Base-by-base conservation (phyloP, 1,140 invertebrate species). In the Daktulosphaira vitifoliae region DNA sequence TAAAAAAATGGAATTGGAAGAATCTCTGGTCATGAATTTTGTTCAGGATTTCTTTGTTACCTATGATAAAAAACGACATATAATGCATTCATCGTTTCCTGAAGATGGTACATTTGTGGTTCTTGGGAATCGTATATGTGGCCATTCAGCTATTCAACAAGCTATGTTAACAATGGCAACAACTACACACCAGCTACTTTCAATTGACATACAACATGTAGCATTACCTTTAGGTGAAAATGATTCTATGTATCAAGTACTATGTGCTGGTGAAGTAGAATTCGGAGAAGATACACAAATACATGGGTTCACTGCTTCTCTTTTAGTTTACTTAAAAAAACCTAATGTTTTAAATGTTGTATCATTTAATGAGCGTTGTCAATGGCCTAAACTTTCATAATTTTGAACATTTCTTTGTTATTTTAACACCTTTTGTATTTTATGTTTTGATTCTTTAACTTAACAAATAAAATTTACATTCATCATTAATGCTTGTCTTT, bases 1-100 rank as follows among this genome's bases (percentile, higher is more conserved):
- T 33, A 5, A 6, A 11, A 33, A 33, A 33, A 5, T 15, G 39
- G n/a, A 33, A 76, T 79, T 16, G 11, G 37, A 44, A 6, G 53
- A 42, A 56, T 11, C 8, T 6, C 25, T 11, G 11, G n/a, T 62
- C 20, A 7, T 33, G 5, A 62, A 62, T 46, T 62, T 62, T 48
- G 56, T 62, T 6, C 23, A 62, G 29, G 56, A 62, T 3, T 62
- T 62, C 29, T 62, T 62, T 15, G 6, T 4, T 9, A 33, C 5
- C 42, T 62, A 62, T 33, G 56, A 62, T 6, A 62, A 48, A 22
- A 62, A 62, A 15, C 56, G 56, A 4, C 56, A 62, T 37, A 18
- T 48, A 9, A 25, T 62, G 3, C 56, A 62, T 13, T 29, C 56
- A 20, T 33, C 46, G 16, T 62, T 62, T 7, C 16, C 56, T 20